phyloP scores from a whole-genome alignment of 2,888 invertebrate species.

The Argyresthia goedartella region DNA sequence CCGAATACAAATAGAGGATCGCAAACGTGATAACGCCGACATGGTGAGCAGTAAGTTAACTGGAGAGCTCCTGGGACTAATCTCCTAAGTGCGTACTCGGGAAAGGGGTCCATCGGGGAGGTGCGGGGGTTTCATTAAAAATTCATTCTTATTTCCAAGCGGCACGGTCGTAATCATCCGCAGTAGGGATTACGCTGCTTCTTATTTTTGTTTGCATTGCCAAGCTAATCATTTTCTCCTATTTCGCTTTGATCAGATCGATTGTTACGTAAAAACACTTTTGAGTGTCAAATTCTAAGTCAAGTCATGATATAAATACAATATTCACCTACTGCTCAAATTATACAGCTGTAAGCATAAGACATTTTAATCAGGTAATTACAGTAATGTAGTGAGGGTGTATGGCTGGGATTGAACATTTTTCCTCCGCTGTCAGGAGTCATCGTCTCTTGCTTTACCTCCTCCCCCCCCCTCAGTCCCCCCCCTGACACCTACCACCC shows the following conservation, averaged over 20 bases:
- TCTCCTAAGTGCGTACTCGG: constrained; percentile 61
- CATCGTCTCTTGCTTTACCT: constrained; percentile 13
- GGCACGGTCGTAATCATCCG: constrained; percentile 52
- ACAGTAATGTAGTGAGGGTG: constrained; percentile 57
- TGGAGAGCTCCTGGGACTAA: constrained; percentile 60
- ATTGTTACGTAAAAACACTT: too few species aligned
- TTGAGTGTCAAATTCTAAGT: too few species aligned
- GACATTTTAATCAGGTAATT: constrained; percentile 57
- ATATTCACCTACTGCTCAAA: too few species aligned
- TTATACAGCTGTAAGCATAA: background rate
- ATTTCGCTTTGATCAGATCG: too few species aligned
- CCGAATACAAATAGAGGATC: background rate
- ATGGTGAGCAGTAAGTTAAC: constrained; percentile 30
- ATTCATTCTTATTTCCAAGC: constrained; percentile 68
- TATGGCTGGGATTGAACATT: constrained; percentile 45
- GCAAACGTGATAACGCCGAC: background rate
- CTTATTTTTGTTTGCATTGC: background rate
- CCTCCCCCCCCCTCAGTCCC: constrained; percentile 37
- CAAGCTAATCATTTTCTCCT: background rate
- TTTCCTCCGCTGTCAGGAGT: constrained; percentile 28
- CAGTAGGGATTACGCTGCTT: constrained; percentile 20
- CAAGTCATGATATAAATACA: too few species aligned
- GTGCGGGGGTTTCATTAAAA: constrained; percentile 57
- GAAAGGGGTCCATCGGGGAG: constrained; percentile 18
- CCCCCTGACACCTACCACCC: too few species aligned